Conservation (phyloP, 2,888 invertebrate genomes). For the Kryphioiulus occultus region DNA sequence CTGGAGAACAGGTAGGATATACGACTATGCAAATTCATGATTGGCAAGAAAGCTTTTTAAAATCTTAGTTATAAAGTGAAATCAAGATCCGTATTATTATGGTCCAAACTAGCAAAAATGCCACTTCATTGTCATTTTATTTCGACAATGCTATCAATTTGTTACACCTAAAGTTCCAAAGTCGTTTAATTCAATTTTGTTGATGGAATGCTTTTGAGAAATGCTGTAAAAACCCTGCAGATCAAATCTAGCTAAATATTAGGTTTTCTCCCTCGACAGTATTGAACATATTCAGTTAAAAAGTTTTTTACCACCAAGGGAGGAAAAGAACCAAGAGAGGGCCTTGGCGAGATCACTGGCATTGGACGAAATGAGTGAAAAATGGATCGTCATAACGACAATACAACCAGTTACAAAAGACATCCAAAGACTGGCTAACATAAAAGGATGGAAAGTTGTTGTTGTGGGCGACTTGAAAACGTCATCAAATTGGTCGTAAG, state of each 20-base stretch:
- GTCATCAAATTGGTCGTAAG: conserved; percentile 51
- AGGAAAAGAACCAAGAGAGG: background rate
- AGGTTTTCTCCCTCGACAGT: background rate
- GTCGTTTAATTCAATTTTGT: too few relatives aligned
- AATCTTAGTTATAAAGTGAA: too few relatives aligned
- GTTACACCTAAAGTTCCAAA: too few relatives aligned
- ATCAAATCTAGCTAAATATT: background rate
- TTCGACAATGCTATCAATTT: too few relatives aligned
- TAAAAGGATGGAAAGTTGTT: conserved; percentile 50
- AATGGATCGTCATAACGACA: conserved; percentile 52
- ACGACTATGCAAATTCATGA: background rate
- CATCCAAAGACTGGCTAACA: conserved; percentile 43
- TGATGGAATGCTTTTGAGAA: background rate
- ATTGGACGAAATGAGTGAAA: conserved; percentile 21
- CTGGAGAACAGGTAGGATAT: background rate
- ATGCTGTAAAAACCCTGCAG: background rate
- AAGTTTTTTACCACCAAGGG: conserved; percentile 14
- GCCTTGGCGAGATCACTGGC: background rate
- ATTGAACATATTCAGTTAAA: background rate
- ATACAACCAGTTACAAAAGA: conserved; percentile 43
- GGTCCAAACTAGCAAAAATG: too few relatives aligned
- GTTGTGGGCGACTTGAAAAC: conserved; percentile 53
- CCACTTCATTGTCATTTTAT: too few relatives aligned
- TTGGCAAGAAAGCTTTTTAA: too few relatives aligned
- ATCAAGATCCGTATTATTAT: too few relatives aligned